phyloP scores from a whole-genome alignment of 2,888 invertebrate genomes.

The Xiphydria camelus region DNA sequence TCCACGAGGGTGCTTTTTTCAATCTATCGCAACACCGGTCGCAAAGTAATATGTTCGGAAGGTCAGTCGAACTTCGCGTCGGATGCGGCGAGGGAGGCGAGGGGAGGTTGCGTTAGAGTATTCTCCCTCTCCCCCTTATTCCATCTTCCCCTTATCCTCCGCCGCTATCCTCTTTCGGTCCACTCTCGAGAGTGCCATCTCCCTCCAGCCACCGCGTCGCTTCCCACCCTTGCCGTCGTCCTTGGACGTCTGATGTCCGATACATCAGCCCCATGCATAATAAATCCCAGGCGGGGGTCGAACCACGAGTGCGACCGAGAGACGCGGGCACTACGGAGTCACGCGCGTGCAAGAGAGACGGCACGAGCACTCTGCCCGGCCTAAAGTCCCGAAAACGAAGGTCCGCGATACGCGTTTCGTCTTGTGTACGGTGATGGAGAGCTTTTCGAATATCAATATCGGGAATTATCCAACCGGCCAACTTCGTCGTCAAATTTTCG shows the following conservation, averaged over 20 bases:
- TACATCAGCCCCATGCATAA: slow-evolving; percentile 54
- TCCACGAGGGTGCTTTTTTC: slow-evolving; percentile 24
- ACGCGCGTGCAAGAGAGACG: too few species aligned
- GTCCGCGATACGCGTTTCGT: slow-evolving; percentile 15
- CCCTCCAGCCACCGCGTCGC: slow-evolving; percentile 13
- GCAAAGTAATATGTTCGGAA: slow-evolving; percentile 37
- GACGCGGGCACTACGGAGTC: too few species aligned
- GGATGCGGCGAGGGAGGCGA: too few species aligned
- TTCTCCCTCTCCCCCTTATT: slow-evolving; percentile 22
- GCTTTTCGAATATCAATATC: slow-evolving; percentile 46
- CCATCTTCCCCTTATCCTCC: slow-evolving; percentile 38
- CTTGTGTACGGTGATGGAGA: slow-evolving; percentile 34
- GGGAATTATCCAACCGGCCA: slow-evolving; percentile 38
- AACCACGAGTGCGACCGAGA: too few species aligned
- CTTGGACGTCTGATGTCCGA: slow-evolving; percentile 47
- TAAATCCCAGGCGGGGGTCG: slow-evolving; percentile 49
- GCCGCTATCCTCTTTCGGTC: slow-evolving; percentile 39
- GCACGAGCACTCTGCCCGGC: slow-evolving; percentile 21
- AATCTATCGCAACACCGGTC: slow-evolving; percentile 29
- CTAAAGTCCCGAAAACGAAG: slow-evolving; percentile 34
- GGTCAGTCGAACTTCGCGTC: slow-evolving; percentile 29
- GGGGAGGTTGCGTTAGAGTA: slow-evolving; percentile 1
- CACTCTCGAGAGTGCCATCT: slow-evolving; percentile 42
- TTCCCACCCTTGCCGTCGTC: slow-evolving; percentile 4
- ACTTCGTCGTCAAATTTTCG: slow-evolving; percentile 44